A percentile compares a stretch with the other conserved stretches of the same genome.
Conservation (phyloP, 2,888 invertebrate genomes). For the Rhopalosiphum nymphaeae region DNA sequence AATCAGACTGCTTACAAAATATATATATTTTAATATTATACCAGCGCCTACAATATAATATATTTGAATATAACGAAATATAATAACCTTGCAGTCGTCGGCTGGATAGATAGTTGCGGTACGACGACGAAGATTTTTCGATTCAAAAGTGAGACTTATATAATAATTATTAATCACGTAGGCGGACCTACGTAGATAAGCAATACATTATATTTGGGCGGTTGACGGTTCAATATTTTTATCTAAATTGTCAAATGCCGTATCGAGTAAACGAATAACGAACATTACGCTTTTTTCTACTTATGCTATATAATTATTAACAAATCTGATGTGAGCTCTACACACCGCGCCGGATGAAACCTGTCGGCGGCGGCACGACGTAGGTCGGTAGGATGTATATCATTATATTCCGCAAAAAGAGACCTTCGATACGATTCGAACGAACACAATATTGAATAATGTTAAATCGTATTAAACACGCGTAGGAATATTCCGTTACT, state of each 20-base stretch:
- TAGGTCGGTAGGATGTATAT: conserved; percentile 9
- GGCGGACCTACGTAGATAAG: not conserved
- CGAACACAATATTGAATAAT: not conserved
- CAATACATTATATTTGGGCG: not conserved
- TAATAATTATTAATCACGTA: not conserved
- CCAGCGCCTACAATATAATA: not conserved
- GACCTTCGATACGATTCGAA: conserved; percentile 6
- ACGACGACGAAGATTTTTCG: not conserved
- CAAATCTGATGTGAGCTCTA: not conserved
- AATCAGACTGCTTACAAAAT: not conserved
- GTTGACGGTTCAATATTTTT: not conserved
- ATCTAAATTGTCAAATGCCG: not conserved
- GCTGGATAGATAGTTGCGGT: not conserved
- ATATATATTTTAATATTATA: not conserved
- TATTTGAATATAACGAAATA: not conserved
- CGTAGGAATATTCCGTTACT: conserved; percentile 22
- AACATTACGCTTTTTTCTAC: not conserved
- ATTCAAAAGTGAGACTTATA: not conserved
- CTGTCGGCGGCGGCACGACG: not conserved
- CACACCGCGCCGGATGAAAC: not conserved
- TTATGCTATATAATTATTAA: not conserved
- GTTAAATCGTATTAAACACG: not conserved
- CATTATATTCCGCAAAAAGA: not conserved
- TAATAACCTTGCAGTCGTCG: not conserved
- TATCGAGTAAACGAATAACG: not conserved